Conservation (phyloP, 2,113 vertebrate genomes). For the Hemiprocne comata region DNA sequence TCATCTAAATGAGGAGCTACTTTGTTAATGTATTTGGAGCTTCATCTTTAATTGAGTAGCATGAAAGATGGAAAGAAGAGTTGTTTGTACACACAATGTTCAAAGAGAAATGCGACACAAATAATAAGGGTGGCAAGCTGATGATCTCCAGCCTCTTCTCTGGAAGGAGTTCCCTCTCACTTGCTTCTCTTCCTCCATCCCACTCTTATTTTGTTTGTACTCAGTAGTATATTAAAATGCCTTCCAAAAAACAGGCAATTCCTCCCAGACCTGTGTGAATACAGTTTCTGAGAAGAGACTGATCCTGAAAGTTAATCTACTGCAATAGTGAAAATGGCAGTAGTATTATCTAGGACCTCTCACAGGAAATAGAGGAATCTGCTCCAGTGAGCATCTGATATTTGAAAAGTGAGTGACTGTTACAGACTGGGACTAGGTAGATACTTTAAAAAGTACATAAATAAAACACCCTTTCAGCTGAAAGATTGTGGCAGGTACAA, state of each 20-base stretch:
- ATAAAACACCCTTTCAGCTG: neutral
- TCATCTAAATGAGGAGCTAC: neutral
- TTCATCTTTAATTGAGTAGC: neutral
- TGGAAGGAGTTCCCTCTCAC: neutral
- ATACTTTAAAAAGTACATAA: neutral
- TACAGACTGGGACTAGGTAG: neutral
- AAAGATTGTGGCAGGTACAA: neutral
- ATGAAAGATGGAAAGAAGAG: neutral
- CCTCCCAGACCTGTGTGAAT: neutral
- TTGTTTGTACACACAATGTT: neutral
- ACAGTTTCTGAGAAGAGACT: neutral
- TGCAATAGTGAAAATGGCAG: neutral
- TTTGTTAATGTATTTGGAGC: neutral
- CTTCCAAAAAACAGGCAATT: accelerated
- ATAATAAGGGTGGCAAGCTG: neutral
- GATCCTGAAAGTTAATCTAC: neutral
- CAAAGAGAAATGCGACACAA: neutral
- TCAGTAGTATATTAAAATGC: neutral
- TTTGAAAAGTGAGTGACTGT: neutral
- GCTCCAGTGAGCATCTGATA: neutral
- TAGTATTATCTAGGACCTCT: neutral
- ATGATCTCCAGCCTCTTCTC: neutral
- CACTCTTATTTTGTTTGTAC: neutral
- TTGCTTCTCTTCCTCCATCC: neutral
- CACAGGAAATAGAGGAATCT: neutral